phyloP scores from a whole-genome alignment of 2,113 vertebrate genomes.

The Etheostoma spectabile region DNA sequence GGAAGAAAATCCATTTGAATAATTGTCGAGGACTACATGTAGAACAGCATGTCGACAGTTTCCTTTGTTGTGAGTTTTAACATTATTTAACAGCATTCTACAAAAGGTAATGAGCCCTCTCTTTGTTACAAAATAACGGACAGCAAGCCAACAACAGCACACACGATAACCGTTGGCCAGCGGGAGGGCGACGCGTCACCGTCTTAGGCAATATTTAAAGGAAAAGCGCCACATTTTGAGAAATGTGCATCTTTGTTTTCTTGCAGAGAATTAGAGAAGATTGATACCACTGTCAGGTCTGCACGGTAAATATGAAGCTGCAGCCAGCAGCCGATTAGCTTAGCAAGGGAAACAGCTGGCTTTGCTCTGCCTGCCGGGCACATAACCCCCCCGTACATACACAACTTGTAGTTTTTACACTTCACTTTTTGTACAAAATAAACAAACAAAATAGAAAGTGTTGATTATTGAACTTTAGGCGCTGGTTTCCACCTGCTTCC shows the following conservation, averaged over 20 bases:
- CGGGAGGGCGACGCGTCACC: conserved; percentile 11
- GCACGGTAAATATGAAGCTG: conserved; percentile 1
- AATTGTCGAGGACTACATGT: conserved; percentile 35
- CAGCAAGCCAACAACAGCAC: conserved; percentile 33
- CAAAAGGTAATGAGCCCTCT: conserved; percentile 67
- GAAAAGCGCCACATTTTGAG: conserved; percentile 23
- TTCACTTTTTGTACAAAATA: not conserved
- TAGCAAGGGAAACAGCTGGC: not conserved
- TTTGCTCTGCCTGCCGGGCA: not conserved
- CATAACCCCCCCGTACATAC: not conserved
- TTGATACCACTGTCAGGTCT: not conserved
- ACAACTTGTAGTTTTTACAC: not conserved
- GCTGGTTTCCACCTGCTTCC: not conserved
- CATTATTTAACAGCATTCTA: conserved; percentile 35
- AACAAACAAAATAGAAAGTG: not conserved
- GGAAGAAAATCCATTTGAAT: conserved; percentile 34
- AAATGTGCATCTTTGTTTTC: conserved; percentile 9
- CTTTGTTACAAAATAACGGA: conserved; percentile 48
- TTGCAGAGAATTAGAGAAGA: not conserved
- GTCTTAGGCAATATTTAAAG: conserved; percentile 16
- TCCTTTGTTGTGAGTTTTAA: conserved; percentile 29
- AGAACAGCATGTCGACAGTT: conserved; percentile 47
- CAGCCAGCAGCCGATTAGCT: conserved; percentile 1
- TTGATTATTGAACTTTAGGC: conserved; percentile 6
- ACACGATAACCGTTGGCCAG: not conserved